phyloP scores from a whole-genome alignment of 1,140 invertebrate species.

The Megalonaias nervosa region DNA sequence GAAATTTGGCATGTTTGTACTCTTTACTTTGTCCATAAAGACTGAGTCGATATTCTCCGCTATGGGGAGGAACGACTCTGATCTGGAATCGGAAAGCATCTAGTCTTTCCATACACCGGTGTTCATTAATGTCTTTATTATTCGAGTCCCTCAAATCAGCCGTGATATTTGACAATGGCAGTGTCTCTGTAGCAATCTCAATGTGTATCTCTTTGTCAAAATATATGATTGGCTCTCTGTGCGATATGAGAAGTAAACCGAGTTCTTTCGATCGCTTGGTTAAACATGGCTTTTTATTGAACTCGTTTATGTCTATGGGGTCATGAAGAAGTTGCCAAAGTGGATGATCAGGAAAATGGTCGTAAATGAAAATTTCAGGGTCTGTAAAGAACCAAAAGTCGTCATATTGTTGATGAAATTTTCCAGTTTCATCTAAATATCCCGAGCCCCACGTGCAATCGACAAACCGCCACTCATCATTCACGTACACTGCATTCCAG shows the following conservation, averaged over 20 bases:
- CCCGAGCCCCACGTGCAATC: slow-evolving; percentile 71
- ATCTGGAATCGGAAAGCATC: slow-evolving; percentile 27
- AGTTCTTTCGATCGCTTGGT: slow-evolving; percentile 30
- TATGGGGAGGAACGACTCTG: slow-evolving; percentile 21
- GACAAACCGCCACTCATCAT: slow-evolving; percentile 48
- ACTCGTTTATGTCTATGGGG: slow-evolving; percentile 27
- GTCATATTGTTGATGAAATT: slow-evolving; percentile 40
- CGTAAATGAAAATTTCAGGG: slow-evolving; percentile 71
- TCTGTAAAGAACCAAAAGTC: slow-evolving; percentile 73
- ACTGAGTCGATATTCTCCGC: slow-evolving; percentile 18
- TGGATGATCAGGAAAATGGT: slow-evolving; percentile 70
- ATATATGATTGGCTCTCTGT: slow-evolving; percentile 21
- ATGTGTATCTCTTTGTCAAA: slow-evolving; percentile 36
- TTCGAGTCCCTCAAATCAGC: slow-evolving; percentile 20
- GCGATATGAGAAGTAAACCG: slow-evolving; percentile 26
- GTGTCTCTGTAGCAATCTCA: slow-evolving; percentile 14
- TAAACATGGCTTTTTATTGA: slow-evolving; percentile 31
- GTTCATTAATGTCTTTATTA: slow-evolving; percentile 12
- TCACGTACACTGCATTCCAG: slow-evolving; percentile 49
- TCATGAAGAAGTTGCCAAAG: slow-evolving; percentile 47
- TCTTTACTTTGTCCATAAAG: slow-evolving; percentile 31
- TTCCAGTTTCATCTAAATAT: slow-evolving; percentile 28
- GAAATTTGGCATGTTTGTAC: slow-evolving; percentile 18
- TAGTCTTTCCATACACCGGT: slow-evolving; percentile 20
- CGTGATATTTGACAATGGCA: slow-evolving; percentile 26